phyloP scores from a whole-genome alignment of 2,888 invertebrate genomes.

The Himalopsyche japonica region DNA sequence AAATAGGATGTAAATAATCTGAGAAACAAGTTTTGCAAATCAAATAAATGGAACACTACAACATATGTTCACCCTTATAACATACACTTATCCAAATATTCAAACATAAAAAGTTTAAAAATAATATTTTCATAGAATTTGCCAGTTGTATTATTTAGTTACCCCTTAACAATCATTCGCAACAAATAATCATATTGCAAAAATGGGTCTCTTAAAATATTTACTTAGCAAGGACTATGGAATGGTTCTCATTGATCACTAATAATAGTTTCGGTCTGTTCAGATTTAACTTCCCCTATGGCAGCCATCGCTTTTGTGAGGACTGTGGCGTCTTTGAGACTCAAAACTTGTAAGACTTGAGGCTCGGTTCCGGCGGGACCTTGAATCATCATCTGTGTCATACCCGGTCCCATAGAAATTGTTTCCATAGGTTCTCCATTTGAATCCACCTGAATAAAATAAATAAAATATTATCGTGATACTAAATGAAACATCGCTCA shows the following conservation, averaged over 20 bases:
- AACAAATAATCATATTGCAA: not conserved
- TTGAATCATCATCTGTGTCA: slow-evolving; percentile 83
- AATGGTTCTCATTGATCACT: slow-evolving; percentile 48
- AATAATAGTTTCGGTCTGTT: slow-evolving; percentile 66
- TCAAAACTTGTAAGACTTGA: slow-evolving; percentile 82
- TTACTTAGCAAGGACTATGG: not conserved
- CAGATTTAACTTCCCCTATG: slow-evolving; percentile 71
- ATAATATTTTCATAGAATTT: too few species aligned
- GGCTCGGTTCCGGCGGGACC: slow-evolving; percentile 70
- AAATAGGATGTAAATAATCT: too few species aligned
- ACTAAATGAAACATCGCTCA: too few species aligned
- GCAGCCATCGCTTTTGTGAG: slow-evolving; percentile 78
- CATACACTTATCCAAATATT: too few species aligned
- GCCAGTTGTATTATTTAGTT: not conserved
- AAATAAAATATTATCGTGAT: too few species aligned
- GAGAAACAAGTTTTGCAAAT: too few species aligned
- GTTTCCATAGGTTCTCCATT: slow-evolving; percentile 76
- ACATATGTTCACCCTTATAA: too few species aligned
- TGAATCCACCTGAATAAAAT: slow-evolving; percentile 67
- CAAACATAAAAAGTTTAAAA: too few species aligned
- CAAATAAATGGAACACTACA: too few species aligned
- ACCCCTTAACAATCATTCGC: not conserved
- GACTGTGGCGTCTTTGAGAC: slow-evolving; percentile 81
- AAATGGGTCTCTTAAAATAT: not conserved
- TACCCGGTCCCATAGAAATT: slow-evolving; percentile 75